Conservation (phyloP, 2,888 invertebrate species). For the Lycaena phlaeas region DNA sequence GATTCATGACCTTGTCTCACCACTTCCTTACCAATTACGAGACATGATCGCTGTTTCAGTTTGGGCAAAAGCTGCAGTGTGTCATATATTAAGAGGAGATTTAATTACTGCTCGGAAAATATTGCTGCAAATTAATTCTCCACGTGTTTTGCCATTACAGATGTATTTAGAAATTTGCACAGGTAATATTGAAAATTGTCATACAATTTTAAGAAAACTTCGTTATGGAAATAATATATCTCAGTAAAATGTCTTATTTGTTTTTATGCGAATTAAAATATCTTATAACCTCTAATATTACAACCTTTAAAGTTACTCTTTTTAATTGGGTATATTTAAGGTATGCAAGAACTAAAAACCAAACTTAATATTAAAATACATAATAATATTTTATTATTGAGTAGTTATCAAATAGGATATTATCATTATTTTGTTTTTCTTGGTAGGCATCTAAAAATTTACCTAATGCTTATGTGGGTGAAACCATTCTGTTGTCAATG, state of each 20-base stretch:
- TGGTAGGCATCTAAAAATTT: too few species aligned
- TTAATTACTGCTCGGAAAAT: conserved; percentile 61
- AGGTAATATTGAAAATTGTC: conserved; percentile 66
- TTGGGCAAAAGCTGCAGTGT: conserved; percentile 68
- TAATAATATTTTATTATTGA: too few species aligned
- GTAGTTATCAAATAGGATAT: too few species aligned
- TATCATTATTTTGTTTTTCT: too few species aligned
- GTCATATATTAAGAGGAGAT: conserved; percentile 61
- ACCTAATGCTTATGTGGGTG: too few species aligned
- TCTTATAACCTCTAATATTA: background rate
- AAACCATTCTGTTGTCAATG: too few species aligned
- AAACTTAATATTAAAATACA: too few species aligned
- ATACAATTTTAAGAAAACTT: conserved; percentile 56
- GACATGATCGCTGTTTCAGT: conserved; percentile 65
- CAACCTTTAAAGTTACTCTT: too few species aligned
- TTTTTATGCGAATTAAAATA: background rate
- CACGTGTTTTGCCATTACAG: conserved; percentile 61
- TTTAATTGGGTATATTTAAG: too few species aligned
- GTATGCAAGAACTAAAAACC: too few species aligned
- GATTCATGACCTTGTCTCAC: conserved; percentile 67
- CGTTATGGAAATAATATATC: conserved; percentile 40
- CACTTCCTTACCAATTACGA: conserved; percentile 53
- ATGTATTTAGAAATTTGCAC: conserved; percentile 72
- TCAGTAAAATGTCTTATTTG: conserved; percentile 22
- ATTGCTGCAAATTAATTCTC: conserved; percentile 61